A percentile compares a stretch with the other conserved stretches of the same genome.
These are phyloP conservation scores for Dorcus parallelipipedus DNA, from an alignment of 2,888 invertebrate genomes.

Conservation along the genomic window DNA sequence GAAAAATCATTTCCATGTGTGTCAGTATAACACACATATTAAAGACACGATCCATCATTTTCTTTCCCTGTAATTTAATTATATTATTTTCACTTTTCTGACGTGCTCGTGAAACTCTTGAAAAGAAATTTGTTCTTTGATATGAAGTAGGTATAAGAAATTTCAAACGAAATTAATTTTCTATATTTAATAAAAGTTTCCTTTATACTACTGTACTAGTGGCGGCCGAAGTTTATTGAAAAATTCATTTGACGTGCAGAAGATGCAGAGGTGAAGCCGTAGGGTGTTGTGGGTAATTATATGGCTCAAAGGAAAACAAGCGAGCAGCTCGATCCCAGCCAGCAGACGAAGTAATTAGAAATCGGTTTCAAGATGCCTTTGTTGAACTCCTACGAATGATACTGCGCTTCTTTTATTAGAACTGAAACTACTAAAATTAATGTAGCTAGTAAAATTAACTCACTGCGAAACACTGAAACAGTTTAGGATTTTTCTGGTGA, in stretches of 20 bases:
- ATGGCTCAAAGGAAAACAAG: constrained; percentile 41
- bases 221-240: not conserved
- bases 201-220: not conserved
- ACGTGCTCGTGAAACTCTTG: too few relatives aligned
- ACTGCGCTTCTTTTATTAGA: constrained; percentile 26
- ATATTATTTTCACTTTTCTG: too few relatives aligned
- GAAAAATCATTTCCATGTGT: too few relatives aligned
- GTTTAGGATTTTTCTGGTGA: too few relatives aligned
- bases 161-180: too few relatives aligned
- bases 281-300: constrained; percentile 43
- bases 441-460: constrained; percentile 26
- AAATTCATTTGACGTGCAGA: constrained; percentile 1
- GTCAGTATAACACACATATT: too few relatives aligned
- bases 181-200: too few relatives aligned
- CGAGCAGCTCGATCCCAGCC: constrained; percentile 27
- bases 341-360: constrained; percentile 40
- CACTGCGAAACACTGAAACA: constrained; percentile 13
- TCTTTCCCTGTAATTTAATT: too few relatives aligned
- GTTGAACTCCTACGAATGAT: constrained; percentile 32
- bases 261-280: constrained; percentile 24
- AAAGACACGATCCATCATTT: too few relatives aligned
- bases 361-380: constrained; percentile 31
- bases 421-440: constrained; percentile 31
- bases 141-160: too few relatives aligned
- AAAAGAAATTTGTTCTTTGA: too few relatives aligned